Percentiles rank a stretch among this genome's conserved stretches.
These are phyloP conservation scores for Oceanites oceanicus DNA, from an alignment of 2,113 vertebrate species.

Conservation along the genomic window DNA sequence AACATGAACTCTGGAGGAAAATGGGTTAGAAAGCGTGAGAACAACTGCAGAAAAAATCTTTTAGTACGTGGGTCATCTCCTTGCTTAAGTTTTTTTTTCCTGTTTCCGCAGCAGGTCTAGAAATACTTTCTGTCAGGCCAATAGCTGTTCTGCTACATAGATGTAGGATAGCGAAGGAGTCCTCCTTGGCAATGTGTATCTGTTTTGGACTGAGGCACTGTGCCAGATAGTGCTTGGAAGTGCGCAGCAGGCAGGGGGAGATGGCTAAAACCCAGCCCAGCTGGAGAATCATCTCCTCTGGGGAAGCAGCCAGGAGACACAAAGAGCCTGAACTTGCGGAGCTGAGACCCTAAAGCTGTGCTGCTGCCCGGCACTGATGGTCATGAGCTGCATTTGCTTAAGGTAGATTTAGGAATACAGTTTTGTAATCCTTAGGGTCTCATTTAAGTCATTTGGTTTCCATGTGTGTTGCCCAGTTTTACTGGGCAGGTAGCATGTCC, in stretches of 20 bases:
- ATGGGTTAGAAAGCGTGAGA: background rate
- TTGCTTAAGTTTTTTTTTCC: background rate
- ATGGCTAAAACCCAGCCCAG: background rate
- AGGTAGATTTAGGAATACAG: background rate
- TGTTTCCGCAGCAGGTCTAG: background rate
- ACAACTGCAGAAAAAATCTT: background rate
- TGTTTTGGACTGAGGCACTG: background rate
- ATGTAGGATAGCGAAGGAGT: background rate
- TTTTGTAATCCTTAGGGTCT: background rate
- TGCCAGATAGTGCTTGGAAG: background rate
- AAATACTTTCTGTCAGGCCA: background rate
- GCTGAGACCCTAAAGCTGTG: background rate
- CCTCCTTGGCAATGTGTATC: background rate
- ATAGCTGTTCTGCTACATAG: background rate
- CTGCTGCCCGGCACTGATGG: background rate
- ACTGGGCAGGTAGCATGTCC: fast-evolving
- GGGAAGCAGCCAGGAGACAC: background rate
- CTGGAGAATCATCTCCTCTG: background rate
- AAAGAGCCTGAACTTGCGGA: background rate
- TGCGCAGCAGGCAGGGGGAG: background rate
- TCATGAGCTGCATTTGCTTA: background rate
- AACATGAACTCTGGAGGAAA: background rate
- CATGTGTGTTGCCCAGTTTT: background rate
- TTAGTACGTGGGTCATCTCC: fast-evolving
- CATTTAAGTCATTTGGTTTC: background rate